Evolutionary conservation across 2,113 vertebrate species (phyloP).

Genomic region (Galeopterus variegatus): DNA sequence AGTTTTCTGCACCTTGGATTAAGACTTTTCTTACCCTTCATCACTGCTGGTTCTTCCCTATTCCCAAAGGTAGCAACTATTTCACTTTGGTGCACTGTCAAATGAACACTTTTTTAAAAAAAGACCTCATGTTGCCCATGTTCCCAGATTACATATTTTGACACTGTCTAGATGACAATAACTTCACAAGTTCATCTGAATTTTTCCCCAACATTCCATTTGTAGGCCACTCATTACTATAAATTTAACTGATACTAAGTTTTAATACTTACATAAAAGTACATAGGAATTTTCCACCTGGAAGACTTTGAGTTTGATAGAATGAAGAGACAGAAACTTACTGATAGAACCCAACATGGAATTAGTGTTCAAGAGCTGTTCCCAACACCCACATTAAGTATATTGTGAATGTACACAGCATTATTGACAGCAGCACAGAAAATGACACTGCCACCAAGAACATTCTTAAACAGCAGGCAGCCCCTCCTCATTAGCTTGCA

Average conservation of each 20-base stretch:
- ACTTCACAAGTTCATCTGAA: background rate
- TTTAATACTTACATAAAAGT: background rate
- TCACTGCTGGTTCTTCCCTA: slow-evolving; percentile 62
- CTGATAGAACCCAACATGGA: background rate
- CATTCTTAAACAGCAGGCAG: background rate
- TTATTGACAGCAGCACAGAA: background rate
- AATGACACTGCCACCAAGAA: background rate
- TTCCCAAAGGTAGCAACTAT: background rate
- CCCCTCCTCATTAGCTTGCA: background rate
- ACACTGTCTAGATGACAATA: background rate
- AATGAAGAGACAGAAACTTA: background rate
- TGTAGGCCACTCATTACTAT: background rate
- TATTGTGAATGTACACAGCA: background rate
- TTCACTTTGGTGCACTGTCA: background rate
- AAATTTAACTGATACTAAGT: background rate
- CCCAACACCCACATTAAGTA: background rate
- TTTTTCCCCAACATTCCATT: background rate
- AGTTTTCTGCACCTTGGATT: background rate
- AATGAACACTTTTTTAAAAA: background rate
- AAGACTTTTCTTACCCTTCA: slow-evolving; percentile 61
- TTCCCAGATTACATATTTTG: background rate
- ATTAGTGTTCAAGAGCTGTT: background rate
- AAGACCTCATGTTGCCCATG: background rate
- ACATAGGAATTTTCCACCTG: background rate
- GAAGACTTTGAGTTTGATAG: background rate